Evolutionary conservation across 2,888 invertebrate genomes (phyloP), one percentile per base, ranked within the genome.

Genomic region (Tetragonisca angustula): DNA sequence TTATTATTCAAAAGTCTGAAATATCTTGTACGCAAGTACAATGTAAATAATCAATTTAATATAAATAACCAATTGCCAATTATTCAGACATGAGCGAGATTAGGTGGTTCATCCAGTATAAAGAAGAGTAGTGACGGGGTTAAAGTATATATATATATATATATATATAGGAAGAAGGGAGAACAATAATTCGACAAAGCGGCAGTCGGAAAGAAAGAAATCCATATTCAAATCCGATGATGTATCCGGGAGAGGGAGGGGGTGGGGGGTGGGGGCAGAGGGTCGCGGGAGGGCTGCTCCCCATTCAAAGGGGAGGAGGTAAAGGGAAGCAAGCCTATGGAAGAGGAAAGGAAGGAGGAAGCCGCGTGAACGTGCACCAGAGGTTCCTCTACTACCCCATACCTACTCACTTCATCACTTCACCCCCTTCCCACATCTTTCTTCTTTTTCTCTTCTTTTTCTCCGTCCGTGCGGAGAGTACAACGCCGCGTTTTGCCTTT

Each of bases 181-280:
- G 78, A 84, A 88, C 74, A 89, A 89, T 92, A 90, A 91, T 90
- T 90, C 90, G 90, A 93, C 93, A 93, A 93, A 92, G 91, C 91
- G 87, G 87, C 88, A 89, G 88, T 90, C 90, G 89, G 89, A 90
- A 91, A 90, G 89, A 90, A 91, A 91, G 90, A 88, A 91, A 91
- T 92, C 90, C 93, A 93, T 93, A 92, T 93, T 92, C 93, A 93
- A 90, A 91, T 92, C 92, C 91, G 92, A 93, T 91, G 91, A 91
- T 92, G 92, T 91, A 92, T 93, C 91, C 91, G 90, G 89, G 36
- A 36, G 36, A 36, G 43, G 43, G 43, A 0, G n/a, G n/a, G n/a
- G n/a, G n/a, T n/a, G 9, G 9, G 43, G 1, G 43, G 43, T 0
- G 9, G 87, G 83, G 90, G 32, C 4, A 32, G 32, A 4, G 90